These are phyloP conservation scores for Trachelus stipa DNA, from an alignment of 2,888 invertebrate genomes.

Conservation along the genomic window DNA sequence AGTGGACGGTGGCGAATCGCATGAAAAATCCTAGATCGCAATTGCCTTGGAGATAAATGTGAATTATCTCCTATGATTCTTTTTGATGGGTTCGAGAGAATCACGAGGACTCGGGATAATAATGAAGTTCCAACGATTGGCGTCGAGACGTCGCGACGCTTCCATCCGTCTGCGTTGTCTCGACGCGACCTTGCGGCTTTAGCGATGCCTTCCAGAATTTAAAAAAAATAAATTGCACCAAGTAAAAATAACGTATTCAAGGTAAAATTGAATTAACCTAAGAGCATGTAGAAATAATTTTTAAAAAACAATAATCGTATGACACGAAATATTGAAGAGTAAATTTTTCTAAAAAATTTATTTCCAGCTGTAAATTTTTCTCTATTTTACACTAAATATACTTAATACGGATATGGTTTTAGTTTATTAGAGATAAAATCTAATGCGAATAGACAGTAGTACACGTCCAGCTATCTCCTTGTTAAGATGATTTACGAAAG, in stretches of 20 bases:
- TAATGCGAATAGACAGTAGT: not conserved
- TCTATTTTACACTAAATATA: not conserved
- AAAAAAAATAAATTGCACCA: not conserved
- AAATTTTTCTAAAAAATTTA: not conserved
- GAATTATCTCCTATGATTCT: not conserved
- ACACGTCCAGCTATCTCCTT: conserved; percentile 11
- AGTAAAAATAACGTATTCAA: not conserved
- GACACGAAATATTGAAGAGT: not conserved
- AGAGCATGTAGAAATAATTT: not conserved
- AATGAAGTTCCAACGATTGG: conserved; percentile 33
- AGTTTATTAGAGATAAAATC: not conserved
- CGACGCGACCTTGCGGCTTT: conserved; percentile 9
- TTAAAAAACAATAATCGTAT: not conserved
- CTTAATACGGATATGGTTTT: not conserved
- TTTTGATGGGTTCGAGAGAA: not conserved
- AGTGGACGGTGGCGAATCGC: not conserved
- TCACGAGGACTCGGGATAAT: conserved; percentile 26
- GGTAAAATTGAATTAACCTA: not conserved
- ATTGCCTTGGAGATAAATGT: not conserved
- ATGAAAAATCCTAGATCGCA: not conserved
- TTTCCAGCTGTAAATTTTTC: not conserved
- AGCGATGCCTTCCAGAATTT: not conserved
- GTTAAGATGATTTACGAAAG: conserved; percentile 27
- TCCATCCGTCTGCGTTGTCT: conserved; percentile 30
- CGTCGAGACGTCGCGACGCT: conserved; percentile 43